Evolutionary conservation across 2,888 invertebrate genomes (phyloP), one percentile per base, ranked within the genome.

Genomic region (Siphonodentalium dalli): DNA sequence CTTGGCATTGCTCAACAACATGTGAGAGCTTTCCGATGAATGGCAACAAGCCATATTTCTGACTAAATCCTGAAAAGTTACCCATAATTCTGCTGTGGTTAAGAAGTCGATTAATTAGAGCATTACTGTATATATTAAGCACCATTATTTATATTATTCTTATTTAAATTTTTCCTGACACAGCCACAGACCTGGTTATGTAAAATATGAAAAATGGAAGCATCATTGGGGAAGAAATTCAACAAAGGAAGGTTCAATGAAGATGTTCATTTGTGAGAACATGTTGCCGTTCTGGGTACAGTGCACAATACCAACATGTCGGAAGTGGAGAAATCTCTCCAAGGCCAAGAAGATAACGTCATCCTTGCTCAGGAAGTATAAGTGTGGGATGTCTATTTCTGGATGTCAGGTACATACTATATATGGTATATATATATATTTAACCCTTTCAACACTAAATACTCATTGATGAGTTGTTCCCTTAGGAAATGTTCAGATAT

Each of bases 231-330:
- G 71, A 11, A 49, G 63, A 2, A 72, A 77, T 39, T 74, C 76
- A 1, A 69, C 70, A 38, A 68, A 69, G 6, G 80, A 81, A 26
- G 66, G 78, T 7, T 63, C 63, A n/a, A 48, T 81, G 0, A 67
- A 67, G 48, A 53, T 61, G 7, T 82, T 72, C 60, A 75, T 82
- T 65, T 69, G 67, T 1, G 80, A 81, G 52, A 69, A 75, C 42
- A 44, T 77, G 26, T 62, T 83, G 44, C 81, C 82, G 0, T 82
- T 72, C 66, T 83, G 83, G 83, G 64, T 77, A 13, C 74, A 77
- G 61, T 83, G 83, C 65, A 74, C 63, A 9, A 38, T 57, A 11
- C 44, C 44, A 2, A 46, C 43, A 1, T 83, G 83, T 66, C 55
- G 63, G 13, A 82, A 82, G 54, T 83, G 82, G 82, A 63, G 83